These are phyloP conservation scores for Gambusia affinis DNA, from an alignment of 2,113 vertebrate genomes.

Conservation along the genomic window DNA sequence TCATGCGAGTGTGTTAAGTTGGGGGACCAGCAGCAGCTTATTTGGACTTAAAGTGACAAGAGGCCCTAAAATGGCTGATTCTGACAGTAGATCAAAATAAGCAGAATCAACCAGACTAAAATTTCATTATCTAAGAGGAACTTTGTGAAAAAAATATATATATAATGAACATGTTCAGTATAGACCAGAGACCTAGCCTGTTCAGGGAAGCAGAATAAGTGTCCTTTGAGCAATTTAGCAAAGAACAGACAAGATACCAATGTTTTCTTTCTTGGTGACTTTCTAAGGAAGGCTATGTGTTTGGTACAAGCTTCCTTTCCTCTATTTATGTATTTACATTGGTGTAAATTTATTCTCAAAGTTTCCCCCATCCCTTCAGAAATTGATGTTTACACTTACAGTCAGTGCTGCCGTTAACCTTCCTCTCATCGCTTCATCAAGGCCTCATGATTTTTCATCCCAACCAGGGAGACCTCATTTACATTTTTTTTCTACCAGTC, in stretches of 20 bases:
- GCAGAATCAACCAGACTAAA: too few relatives aligned
- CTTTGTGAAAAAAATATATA: too few relatives aligned
- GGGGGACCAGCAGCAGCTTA: too few relatives aligned
- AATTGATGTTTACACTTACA: constrained; percentile 25
- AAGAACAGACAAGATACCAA: not conserved
- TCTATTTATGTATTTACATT: constrained; percentile 9
- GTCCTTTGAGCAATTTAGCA: not conserved
- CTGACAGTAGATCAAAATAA: too few relatives aligned
- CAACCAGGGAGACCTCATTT: constrained; percentile 41
- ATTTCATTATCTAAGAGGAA: too few relatives aligned
- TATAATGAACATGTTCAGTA: too few relatives aligned
- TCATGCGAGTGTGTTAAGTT: too few relatives aligned
- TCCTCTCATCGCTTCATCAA: constrained; percentile 17
- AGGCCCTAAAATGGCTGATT: too few relatives aligned
- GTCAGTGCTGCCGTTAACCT: constrained; percentile 32
- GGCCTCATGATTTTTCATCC: constrained; percentile 28
- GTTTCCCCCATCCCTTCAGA: constrained; percentile 13
- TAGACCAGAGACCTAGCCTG: too few relatives aligned
- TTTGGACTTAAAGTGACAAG: too few relatives aligned
- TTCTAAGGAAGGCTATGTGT: not conserved
- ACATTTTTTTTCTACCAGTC: constrained; percentile 22
- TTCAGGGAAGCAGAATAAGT: too few relatives aligned
- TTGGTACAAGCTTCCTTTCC: not conserved
- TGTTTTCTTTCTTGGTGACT: not conserved
- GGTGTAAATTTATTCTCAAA: constrained; percentile 25